Evolutionary conservation across 2,113 vertebrate genomes (phyloP), one percentile per base, ranked within the genome.

Genomic region (Tragelaphus strepsiceros): DNA sequence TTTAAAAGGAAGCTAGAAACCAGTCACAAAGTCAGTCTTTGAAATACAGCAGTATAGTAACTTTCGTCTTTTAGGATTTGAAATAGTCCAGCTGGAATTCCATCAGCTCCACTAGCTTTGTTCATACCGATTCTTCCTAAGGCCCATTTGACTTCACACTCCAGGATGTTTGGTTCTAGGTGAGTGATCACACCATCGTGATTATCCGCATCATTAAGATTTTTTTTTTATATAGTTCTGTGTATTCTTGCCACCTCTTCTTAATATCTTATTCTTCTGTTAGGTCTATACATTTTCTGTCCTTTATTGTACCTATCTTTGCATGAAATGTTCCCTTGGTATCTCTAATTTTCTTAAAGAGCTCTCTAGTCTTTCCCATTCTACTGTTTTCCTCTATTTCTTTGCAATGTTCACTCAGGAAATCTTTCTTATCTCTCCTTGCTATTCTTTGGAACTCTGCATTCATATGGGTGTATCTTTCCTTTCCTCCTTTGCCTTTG

Each of bases 141-240:
- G 10, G 67, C 35, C n/a, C 35, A 13, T 39, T 74, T 74, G 67
- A 74, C 21, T 74, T 74, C 67, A 74, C 35, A 24, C 19, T 39
- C 10, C 67, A 74, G 35, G 19, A 74, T 74, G 35, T 74, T 35
- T 74, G 35, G 21, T 35, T 35, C 67, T 74, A 74, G 35, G 21
- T 39, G 67, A 74, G 21, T 39, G 35, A 24, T 22, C 67, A 74
- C 19, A 74, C 19, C 35, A 74, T 22, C 2, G 1, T 74, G 67
- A 74, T 74, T 39, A 74, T 74, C 35, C 0, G 0, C 1, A 2
- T 74, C 67, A 74, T 39, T 39, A 39, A 39, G 35, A 74, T 39
- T 35, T 39, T 74, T 39, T 28, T 28, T 39, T 74, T 39, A 35
- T 13, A 22, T 13, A 39, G 35, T 6, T 39, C 67, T 39, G 67